Percentiles rank a stretch among this genome's conserved stretches.
phyloP scores from a whole-genome alignment of 2,113 vertebrate species.

The Dipodomys merriami region DNA sequence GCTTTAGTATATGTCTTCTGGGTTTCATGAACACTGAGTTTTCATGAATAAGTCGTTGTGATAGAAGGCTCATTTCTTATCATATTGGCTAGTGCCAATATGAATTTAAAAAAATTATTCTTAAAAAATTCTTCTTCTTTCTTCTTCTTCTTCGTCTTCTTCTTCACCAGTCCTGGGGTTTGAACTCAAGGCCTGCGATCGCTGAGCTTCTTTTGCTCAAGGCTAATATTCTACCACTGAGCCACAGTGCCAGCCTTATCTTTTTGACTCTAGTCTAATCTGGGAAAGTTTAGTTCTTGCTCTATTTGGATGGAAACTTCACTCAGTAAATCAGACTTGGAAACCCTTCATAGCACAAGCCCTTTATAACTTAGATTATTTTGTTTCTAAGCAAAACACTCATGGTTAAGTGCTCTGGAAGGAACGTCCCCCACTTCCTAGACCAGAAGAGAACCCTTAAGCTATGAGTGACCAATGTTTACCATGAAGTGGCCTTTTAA shows the following conservation, averaged over 20 bases:
- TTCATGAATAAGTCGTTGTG: neutral
- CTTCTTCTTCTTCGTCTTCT: too few relatives aligned
- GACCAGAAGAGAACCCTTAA: neutral
- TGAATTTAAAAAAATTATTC: too few relatives aligned
- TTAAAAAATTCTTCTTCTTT: too few relatives aligned
- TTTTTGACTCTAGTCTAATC: neutral
- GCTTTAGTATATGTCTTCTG: neutral
- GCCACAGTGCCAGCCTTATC: neutral
- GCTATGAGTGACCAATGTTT: neutral
- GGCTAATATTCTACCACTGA: too few relatives aligned
- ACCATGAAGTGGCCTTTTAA: neutral
- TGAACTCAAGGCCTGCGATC: too few relatives aligned
- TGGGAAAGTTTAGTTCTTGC: neutral
- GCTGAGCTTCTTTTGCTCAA: too few relatives aligned
- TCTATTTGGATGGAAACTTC: neutral
- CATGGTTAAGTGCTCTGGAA: neutral
- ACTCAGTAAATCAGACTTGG: neutral
- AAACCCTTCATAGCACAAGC: neutral
- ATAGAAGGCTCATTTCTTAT: neutral
- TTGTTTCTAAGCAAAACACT: constrained; percentile 13
- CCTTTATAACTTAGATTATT: neutral
- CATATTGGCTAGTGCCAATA: neutral
- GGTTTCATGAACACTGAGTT: constrained; percentile 36
- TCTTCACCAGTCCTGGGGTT: too few relatives aligned
- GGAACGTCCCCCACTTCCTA: neutral